phyloP scores from a whole-genome alignment of 2,113 vertebrate genomes.

The Corydoras maculifer region DNA sequence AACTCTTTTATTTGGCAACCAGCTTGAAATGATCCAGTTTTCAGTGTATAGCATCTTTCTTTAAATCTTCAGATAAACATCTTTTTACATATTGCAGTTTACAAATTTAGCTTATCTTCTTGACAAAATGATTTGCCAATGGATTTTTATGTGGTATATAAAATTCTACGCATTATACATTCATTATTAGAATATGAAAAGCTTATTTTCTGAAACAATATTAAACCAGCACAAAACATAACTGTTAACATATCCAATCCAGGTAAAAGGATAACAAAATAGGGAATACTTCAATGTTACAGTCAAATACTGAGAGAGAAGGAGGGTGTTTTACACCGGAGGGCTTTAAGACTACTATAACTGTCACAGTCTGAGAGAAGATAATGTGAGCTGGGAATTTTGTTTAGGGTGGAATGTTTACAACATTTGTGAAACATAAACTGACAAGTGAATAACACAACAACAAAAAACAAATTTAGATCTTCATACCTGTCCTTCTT shows the following conservation, averaged over 20 bases:
- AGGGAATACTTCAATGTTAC: constrained; percentile 50
- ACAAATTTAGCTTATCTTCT: constrained; percentile 78
- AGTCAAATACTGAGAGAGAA: constrained; percentile 52
- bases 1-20: constrained; percentile 70
- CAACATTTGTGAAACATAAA: constrained; percentile 52
- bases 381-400: constrained; percentile 47
- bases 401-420: constrained; percentile 43
- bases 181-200: constrained; percentile 71
- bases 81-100: constrained; percentile 73
- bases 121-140: constrained; percentile 73
- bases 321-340: constrained; percentile 42
- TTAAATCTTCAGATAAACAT: constrained; percentile 65
- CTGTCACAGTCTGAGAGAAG: constrained; percentile 49
- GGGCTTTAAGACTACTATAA: constrained; percentile 52
- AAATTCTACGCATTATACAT: constrained; percentile 74
- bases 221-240: constrained; percentile 61
- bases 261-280: constrained; percentile 53
- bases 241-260: constrained; percentile 57
- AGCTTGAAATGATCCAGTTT: constrained; percentile 72
- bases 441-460: constrained; percentile 40
- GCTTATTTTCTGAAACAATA: constrained; percentile 60
- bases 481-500: constrained; percentile 6
- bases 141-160: constrained; percentile 65
- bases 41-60: constrained; percentile 66
- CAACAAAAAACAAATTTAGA: constrained; percentile 40